Percentiles rank a stretch among this genome's conserved stretches.
These are phyloP conservation scores for Whitmania pigra DNA, from an alignment of 1,140 invertebrate species.

Conservation along the genomic window DNA sequence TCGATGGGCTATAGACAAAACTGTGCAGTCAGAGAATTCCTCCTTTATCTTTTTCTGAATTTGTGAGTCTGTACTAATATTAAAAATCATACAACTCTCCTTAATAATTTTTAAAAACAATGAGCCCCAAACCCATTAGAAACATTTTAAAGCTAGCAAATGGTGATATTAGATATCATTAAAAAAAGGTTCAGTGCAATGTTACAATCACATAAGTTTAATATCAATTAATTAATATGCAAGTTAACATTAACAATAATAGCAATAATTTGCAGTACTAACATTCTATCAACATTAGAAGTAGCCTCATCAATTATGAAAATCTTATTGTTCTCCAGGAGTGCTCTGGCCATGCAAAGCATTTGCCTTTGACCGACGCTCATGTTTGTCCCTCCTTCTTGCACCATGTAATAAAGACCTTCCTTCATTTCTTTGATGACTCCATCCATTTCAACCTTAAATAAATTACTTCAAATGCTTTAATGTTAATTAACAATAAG, in stretches of 20 bases:
- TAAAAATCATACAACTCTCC: too few species aligned
- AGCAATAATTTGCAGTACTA: neutral
- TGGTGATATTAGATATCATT: too few species aligned
- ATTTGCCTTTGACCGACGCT: constrained; percentile 54
- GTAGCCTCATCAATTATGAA: constrained; percentile 57
- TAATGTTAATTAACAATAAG: too few species aligned
- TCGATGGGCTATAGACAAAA: constrained; percentile 44
- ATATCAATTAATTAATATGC: neutral
- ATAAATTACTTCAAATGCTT: neutral
- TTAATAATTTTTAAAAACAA: too few species aligned
- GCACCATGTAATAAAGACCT: constrained; percentile 30
- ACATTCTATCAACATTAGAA: constrained; percentile 29
- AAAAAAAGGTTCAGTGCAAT: too few species aligned
- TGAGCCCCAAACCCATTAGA: too few species aligned
- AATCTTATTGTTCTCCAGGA: constrained; percentile 54
- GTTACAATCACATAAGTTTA: too few species aligned
- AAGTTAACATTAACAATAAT: neutral
- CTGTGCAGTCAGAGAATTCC: constrained; percentile 39
- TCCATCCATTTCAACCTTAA: constrained; percentile 17
- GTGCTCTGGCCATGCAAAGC: constrained; percentile 48
- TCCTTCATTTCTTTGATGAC: constrained; percentile 26
- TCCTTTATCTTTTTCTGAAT: constrained; percentile 41
- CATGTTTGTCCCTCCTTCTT: constrained; percentile 42
- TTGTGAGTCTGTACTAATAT: constrained; percentile 37
- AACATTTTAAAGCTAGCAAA: too few species aligned